Percentiles rank a stretch among this genome's conserved stretches.
These are phyloP conservation scores for Datnioides undecimradiatus DNA, from an alignment of 2,113 vertebrate species.

Conservation along the genomic window DNA sequence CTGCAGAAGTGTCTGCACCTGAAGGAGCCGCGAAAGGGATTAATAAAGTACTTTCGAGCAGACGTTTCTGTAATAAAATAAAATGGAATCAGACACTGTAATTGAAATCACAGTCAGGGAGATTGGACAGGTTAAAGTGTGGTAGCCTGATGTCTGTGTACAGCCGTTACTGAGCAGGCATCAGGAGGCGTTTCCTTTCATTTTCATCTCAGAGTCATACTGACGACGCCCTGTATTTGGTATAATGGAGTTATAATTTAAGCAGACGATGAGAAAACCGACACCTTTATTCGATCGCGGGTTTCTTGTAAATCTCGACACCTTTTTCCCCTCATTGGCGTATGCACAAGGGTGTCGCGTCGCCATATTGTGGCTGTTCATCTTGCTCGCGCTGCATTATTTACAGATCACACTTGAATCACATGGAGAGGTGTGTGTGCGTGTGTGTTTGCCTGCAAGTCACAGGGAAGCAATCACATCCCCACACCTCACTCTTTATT, in stretches of 20 bases:
- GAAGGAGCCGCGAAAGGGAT: not conserved
- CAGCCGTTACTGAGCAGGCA: not conserved
- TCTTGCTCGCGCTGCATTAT: slow-evolving; percentile 47
- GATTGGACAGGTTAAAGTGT: slow-evolving; percentile 8
- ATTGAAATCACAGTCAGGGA: not conserved
- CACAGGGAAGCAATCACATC: slow-evolving; percentile 55
- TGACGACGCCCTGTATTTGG: slow-evolving; percentile 15
- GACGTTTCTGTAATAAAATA: slow-evolving; percentile 8
- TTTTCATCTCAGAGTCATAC: not conserved
- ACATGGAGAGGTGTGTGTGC: slow-evolving; percentile 26
- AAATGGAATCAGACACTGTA: slow-evolving; percentile 24
- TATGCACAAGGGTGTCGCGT: slow-evolving; percentile 29
- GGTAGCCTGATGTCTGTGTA: not conserved
- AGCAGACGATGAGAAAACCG: slow-evolving; percentile 7
- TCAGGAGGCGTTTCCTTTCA: not conserved
- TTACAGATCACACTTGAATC: slow-evolving; percentile 38
- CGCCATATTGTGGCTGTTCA: slow-evolving; percentile 48
- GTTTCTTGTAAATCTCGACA: slow-evolving; percentile 56
- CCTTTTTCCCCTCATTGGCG: slow-evolving; percentile 7
- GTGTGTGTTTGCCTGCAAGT: slow-evolving; percentile 41
- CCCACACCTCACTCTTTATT: slow-evolving; percentile 18
- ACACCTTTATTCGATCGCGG: slow-evolving; percentile 27
- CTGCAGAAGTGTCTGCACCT: not conserved
- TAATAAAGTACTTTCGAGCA: not conserved
- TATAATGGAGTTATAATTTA: slow-evolving; percentile 9